Conservation (phyloP, 2,888 invertebrate genomes). For the Nymphalis polychloros region DNA sequence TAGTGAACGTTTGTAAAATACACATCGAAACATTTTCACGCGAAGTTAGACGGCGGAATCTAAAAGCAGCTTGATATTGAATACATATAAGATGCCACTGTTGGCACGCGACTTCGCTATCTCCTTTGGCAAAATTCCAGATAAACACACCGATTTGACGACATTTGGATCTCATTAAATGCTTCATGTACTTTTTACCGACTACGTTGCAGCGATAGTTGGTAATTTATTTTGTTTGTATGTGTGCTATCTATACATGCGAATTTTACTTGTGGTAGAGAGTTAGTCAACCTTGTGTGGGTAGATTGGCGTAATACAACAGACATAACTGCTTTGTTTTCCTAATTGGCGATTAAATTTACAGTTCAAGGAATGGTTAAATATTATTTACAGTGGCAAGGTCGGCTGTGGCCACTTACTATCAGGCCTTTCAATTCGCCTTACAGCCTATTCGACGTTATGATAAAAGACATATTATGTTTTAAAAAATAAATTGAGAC, state of each 20-base stretch:
- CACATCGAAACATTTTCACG: conserved; percentile 22
- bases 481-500: too few species aligned
- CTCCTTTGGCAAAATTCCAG: conserved; percentile 39
- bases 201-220: neutral
- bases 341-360: too few species aligned
- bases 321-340: too few species aligned
- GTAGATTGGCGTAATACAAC: too few species aligned
- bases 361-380: too few species aligned
- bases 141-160: conserved; percentile 26
- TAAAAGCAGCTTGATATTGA: conserved; percentile 23
- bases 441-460: too few species aligned
- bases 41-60: conserved; percentile 12
- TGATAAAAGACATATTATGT: too few species aligned
- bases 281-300: too few species aligned
- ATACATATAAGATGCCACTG: conserved; percentile 21
- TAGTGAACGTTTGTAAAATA: conserved; percentile 9
- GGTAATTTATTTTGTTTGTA: neutral
- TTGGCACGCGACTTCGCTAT: conserved; percentile 34
- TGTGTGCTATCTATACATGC: neutral
- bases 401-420: too few species aligned
- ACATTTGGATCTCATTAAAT: conserved; percentile 25
- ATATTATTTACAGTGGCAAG: too few species aligned
- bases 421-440: too few species aligned
- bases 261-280: too few species aligned
- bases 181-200: conserved; percentile 5